Evolutionary conservation across 2,888 invertebrate genomes (phyloP), one percentile per base, ranked within the genome.

Genomic region (Dasysyrphus albostriatus): DNA sequence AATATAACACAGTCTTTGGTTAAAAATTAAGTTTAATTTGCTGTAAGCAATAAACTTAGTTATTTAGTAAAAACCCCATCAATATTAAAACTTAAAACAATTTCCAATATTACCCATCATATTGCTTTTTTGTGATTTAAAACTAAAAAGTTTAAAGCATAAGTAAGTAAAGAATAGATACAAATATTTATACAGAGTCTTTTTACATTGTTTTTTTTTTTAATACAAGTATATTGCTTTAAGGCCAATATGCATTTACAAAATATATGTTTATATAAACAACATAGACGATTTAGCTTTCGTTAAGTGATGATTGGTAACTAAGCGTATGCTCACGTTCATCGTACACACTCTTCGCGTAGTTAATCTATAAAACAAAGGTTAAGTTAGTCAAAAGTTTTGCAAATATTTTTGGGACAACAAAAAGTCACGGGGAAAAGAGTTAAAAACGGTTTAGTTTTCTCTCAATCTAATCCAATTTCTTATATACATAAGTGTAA

Each of bases 291-390:
- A 61, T 72, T 87, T 74, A 83, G 78, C 39, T 79, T 72, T 87
- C 87, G 78, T 83, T 87, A 24, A 79, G 58, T 29, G 83, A 83
- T 75, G 87, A 72, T 47, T 87, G 87, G 67, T 87, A 87, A 59
- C 83, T 87, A 47, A 90, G 81, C 1, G 89, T 97, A 91, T 97
- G 96, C 90, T 95, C 94, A 88, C 95, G 94, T 93, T 98, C 98
- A 91, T 96, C 96, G 93, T 96, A 96, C 91, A 98, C 95, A 90
- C 96, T 96, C 92, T 96, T 96, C 76, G 98, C 98, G 93, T 97
- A 97, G 90, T 97, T 97, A 88, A 98, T 97, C 94, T 98, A 96
- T 89, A 96, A 95, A 34, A 95, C 95, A 88, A 32, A 32, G 24
- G 24, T 24, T 24, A n/a, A n/a, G n/a, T n/a, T n/a, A n/a, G n/a